Base-by-base conservation (phyloP, 2,888 invertebrate species). In the Synanthedon myopaeformis region DNA sequence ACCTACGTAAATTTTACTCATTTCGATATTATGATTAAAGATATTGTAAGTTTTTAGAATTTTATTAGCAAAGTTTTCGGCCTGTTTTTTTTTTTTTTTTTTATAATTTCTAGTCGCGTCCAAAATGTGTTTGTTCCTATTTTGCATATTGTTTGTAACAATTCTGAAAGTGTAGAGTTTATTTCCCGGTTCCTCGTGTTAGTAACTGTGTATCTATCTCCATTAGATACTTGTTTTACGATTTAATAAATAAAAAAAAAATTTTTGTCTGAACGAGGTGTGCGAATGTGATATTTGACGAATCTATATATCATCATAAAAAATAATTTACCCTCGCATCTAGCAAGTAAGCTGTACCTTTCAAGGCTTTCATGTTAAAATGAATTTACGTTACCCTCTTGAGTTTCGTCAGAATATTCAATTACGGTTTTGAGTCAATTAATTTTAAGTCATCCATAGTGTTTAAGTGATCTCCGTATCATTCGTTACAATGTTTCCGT, bases 391-490 rank as follows among this genome's bases (percentile, higher is more conserved):
- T 42, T 50, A 49, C n/a, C 14, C 51, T 45, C 66, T 64, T 62
- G 59, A 73, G 68, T 58, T 75, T 72, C 73, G 76, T 80, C 79
- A 79, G 80, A 72, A 67, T 67, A 64, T 70, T 67, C 64, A 69
- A 69, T 69, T 65, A 74, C 70, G 65, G 65, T 74, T 79, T 76
- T 70, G 70, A 79, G 85, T 86, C 85, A 86, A 86, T 86, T 86
- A 86, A 77, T 81, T 86, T 85, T 82, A 85, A 84, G 86, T 85
- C 85, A 86, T 83, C 76, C 73, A 79, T 84, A 85, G 79, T 57
- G 60, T 2, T 64, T 82, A 85, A 80, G 82, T 60, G 74, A 72
- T 68, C 62, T 67, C 66, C 17, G 58, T 61, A 64, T 58, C 61
- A 65, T 72, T 70, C 68, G 69, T 69, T 63, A 61, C 70, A 51